Conservation (phyloP, 2,888 invertebrate genomes). For the Platerodrilus igneus region DNA sequence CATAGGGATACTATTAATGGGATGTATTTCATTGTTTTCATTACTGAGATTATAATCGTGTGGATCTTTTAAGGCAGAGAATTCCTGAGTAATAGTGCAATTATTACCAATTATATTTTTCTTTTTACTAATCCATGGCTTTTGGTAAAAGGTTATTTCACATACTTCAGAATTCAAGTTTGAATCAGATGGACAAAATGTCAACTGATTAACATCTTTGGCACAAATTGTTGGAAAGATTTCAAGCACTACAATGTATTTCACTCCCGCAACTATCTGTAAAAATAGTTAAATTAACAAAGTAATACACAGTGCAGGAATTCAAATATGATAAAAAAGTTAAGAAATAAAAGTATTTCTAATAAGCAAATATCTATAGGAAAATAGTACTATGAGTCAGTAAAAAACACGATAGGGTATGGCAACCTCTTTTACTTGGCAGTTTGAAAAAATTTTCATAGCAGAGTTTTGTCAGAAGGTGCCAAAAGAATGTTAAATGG, state of each 20-base stretch:
- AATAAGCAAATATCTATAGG: too few relatives aligned
- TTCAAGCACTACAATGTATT: slow-evolving; percentile 54
- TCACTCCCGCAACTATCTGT: slow-evolving; percentile 58
- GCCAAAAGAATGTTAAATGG: too few relatives aligned
- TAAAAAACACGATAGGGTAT: too few relatives aligned
- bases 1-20: too few relatives aligned
- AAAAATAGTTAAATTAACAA: too few relatives aligned
- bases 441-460: too few relatives aligned
- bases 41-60: slow-evolving; percentile 31
- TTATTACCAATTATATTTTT: slow-evolving; percentile 62
- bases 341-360: too few relatives aligned
- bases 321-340: too few relatives aligned
- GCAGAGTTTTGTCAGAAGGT: too few relatives aligned
- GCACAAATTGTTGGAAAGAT: slow-evolving; percentile 52
- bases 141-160: slow-evolving; percentile 59
- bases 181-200: slow-evolving; percentile 37
- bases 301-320: too few relatives aligned
- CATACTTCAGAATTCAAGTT: slow-evolving; percentile 49
- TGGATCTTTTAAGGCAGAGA: slow-evolving; percentile 34
- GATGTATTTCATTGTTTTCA: slow-evolving; percentile 42
- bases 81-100: slow-evolving; percentile 58
- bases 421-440: too few relatives aligned
- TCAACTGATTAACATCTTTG: slow-evolving; percentile 30
- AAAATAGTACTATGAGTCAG: too few relatives aligned
- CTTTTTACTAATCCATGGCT: slow-evolving; percentile 61